These are phyloP conservation scores for Thereva unica DNA, from an alignment of 2,888 invertebrate genomes.

Conservation along the genomic window DNA sequence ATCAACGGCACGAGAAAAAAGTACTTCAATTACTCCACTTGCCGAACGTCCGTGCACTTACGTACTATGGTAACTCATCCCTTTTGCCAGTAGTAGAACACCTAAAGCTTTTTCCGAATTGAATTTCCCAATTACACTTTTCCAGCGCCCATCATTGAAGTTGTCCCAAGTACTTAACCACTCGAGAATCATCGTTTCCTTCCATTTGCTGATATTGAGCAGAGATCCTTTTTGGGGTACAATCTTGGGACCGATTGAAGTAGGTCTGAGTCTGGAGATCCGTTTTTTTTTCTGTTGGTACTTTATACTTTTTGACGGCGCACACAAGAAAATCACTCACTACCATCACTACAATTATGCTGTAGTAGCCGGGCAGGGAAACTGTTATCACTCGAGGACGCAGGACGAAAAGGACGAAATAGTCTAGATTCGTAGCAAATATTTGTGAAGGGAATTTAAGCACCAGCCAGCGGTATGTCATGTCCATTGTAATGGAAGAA, in stretches of 20 bases:
- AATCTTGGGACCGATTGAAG: not conserved
- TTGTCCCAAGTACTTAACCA: conserved; percentile 24
- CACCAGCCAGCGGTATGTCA: conserved; percentile 12
- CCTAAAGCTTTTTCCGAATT: conserved; percentile 15
- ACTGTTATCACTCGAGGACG: no score
- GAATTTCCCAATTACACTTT: conserved; percentile 30
- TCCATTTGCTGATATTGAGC: conserved; percentile 26
- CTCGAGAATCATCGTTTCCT: conserved; percentile 25
- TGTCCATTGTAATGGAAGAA: conserved; percentile 23
- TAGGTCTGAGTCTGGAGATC: not conserved
- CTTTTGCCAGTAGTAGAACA: no score
- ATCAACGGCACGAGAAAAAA: no score
- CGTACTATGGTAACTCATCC: no score
- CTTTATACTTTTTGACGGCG: conserved; percentile 5
- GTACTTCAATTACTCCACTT: no score
- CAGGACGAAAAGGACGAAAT: no score
- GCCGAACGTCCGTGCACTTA: no score
- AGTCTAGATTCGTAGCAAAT: not conserved
- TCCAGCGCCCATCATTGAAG: conserved; percentile 22
- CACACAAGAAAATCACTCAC: not conserved
- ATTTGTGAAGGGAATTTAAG: conserved; percentile 15
- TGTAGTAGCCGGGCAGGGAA: no score
- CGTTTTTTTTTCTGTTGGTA: conserved; percentile 9
- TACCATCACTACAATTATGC: no score
- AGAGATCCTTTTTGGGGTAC: not conserved